Evolutionary conservation across 1,140 invertebrate species (phyloP).

Genomic region (Epicauta chinensis): DNA sequence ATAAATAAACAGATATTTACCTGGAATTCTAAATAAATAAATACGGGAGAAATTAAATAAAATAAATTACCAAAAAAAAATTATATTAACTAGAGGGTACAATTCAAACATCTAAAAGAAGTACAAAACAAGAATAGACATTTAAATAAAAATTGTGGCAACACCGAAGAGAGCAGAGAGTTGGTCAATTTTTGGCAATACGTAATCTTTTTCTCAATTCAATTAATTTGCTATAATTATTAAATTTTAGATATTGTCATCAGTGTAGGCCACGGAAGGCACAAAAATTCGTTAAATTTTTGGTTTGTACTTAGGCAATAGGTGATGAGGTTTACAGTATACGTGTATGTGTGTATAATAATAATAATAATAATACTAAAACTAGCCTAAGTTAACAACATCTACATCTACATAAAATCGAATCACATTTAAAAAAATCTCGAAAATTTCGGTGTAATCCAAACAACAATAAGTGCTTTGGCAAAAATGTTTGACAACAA

Average conservation of each 20-base stretch:
- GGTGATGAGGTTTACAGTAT: slow-evolving; percentile 9
- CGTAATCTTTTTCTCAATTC: slow-evolving; percentile 6
- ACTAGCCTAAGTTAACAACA: not conserved
- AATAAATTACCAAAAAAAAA: slow-evolving; percentile 5
- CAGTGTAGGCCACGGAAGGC: slow-evolving; percentile 10
- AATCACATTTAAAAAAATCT: not conserved
- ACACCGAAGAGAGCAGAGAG: slow-evolving; percentile 6
- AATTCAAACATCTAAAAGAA: slow-evolving; percentile 1
- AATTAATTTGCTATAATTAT: not conserved
- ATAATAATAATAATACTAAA: slow-evolving; percentile 1
- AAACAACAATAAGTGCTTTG: slow-evolving; percentile 16
- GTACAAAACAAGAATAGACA: slow-evolving; percentile 20
- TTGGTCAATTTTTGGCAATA: slow-evolving; percentile 20
- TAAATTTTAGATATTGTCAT: slow-evolving; percentile 7
- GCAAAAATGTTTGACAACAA: not conserved
- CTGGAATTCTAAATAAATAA: slow-evolving; percentile 8
- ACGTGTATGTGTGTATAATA: slow-evolving; percentile 13
- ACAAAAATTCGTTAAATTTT: slow-evolving; percentile 13
- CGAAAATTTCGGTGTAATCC: slow-evolving; percentile 1
- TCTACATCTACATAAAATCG: not conserved
- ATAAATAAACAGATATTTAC: slow-evolving; percentile 8
- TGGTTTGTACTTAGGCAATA: slow-evolving; percentile 23
- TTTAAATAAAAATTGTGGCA: slow-evolving; percentile 18
- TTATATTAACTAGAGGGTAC: slow-evolving; percentile 6
- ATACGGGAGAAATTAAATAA: not conserved